These are phyloP conservation scores for Drosophila vallismaia DNA, from an alignment of 2,888 invertebrate genomes.

Conservation along the genomic window DNA sequence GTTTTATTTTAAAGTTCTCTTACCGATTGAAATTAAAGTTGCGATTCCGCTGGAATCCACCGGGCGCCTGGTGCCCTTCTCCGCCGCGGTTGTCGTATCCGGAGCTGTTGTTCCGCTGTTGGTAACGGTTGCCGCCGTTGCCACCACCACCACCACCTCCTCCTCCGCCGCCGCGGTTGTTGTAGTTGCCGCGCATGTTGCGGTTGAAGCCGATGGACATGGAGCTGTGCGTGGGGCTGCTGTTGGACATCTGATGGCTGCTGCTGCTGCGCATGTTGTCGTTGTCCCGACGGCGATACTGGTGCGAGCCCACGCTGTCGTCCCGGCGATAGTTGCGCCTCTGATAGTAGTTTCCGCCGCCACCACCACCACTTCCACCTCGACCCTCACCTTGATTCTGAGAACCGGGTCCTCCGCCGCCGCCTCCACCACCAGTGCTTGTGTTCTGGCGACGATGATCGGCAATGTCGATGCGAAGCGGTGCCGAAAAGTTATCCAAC, in stretches of 20 bases:
- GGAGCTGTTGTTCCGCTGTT: constrained; percentile 45
- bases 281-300: constrained; percentile 34
- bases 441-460: constrained; percentile 87
- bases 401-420: constrained; percentile 53
- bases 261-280: constrained; percentile 12
- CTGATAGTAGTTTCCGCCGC: constrained; percentile 46
- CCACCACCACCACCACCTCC: constrained; percentile 13
- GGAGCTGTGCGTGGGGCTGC: constrained; percentile 38
- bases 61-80: constrained; percentile 34
- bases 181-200: constrained; percentile 21
- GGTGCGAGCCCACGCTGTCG: constrained; percentile 47
- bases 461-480: constrained; percentile 93
- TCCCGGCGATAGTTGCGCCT: constrained; percentile 57
- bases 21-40: constrained; percentile 58
- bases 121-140: constrained; percentile 32
- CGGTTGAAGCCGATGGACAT: constrained; percentile 16
- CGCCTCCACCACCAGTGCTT: constrained; percentile 46
- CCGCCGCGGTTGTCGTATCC: constrained; percentile 22
- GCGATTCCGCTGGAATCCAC: constrained; percentile 55
- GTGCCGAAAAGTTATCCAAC: constrained; percentile 87
- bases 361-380: constrained; percentile 39
- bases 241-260: constrained; percentile 26
- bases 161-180: constrained; percentile 31
- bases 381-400: neutral
- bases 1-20: constrained; percentile 1